Base-by-base conservation (phyloP, 2,797 vertebrate species). In the Aselliscus stoliczkanus region DNA sequence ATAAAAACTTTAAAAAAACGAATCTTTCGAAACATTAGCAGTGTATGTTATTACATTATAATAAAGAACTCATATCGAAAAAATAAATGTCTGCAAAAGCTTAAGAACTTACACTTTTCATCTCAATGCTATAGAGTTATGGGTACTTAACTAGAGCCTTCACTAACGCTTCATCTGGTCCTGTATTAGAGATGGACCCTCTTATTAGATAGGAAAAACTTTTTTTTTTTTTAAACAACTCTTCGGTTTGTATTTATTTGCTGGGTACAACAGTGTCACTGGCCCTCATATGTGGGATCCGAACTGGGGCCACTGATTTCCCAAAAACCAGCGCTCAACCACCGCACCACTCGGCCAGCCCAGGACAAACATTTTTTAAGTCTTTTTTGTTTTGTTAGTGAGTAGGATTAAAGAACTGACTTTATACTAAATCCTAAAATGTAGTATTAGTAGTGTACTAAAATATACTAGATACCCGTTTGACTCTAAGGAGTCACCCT, bases 71-170 rank as follows among this genome's bases (percentile, higher is more conserved):
- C 34, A 54, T 42, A 29, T 77, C 23, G n/a, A 92, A 58, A 79
- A 95, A 90, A 94, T n/a, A 95, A 89, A 58, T 58, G 44, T 37
- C 44, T 83, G 7, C 21, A 88, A 86, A 95, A 82, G 83, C 20
- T 94, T 39, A 92, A 80, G 50, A 80, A 67, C 25, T 69, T 80
- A 62, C 2, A 47, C n/a, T 92, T 88, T 77, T 72, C 52, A 69
- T 52, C 58, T 89, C 52, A 89, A 20, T 73, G 67, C 21, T 89
- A 6, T 3, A 72, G 27, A 2, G 3, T 56, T 90, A 58, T n/a
- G 34, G 42, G 39, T 21, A 52, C 54, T 47, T 73, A n/a, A 79
- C n/a, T 50, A 52, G 7, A 92, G 18, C 27, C 25, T 77, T 82
- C 64, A 83, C 25, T 82, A 87, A 77, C 17, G 77, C 50, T 94